Base-by-base conservation (phyloP, 2,113 vertebrate species). In the Leiothrix lutea region DNA sequence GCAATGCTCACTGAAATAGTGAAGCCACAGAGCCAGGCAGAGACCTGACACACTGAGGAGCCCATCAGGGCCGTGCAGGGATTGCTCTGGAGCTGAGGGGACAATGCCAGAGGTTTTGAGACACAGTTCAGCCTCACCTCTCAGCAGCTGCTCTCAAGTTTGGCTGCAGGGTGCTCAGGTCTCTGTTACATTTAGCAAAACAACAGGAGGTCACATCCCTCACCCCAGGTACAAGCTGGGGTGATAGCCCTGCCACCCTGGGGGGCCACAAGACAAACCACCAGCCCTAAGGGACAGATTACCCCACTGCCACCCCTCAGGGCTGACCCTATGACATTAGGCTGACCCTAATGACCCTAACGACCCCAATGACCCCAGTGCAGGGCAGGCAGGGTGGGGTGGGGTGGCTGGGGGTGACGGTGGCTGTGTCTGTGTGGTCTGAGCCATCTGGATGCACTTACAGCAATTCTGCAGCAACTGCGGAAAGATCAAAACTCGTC, bases 361-460 rank as follows among this genome's bases (percentile, higher is more conserved):
- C n/a, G n/a, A n/a, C n/a, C n/a, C n/a, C n/a, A n/a, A 45, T 66
- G 78, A 56, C 54, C 29, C 60, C 20, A 14, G 12, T 0, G 8
- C 36, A 17, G 7, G 5, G 0, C 69, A 7, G 45, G 21, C 0
- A 2, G 6, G 74, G 28, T 12, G 65, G 87, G 67, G 6, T 5
- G 0, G 47, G 74, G 91, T 75, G 73, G 71, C 91, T 26, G 0
- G 28, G 69, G 73, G 91, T 92, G 54, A 22, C 4, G 12, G 72
- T 8, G 8, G 77, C 84, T 56, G 92, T 53, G 48, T 24, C 94
- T 96, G 97, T 98, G 98, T 98, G 99, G 98, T 98, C 98, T 92
- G 95, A 96, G 91, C 97, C 98, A 98, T 98, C 98, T 99, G 98
- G 98, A 98, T 94, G 95, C 94, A 94, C 97, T 99, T 98, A 98